Evolutionary conservation across 2,888 invertebrate species (phyloP), one percentile per base, ranked within the genome.

Genomic region (Mongoloraphidia duomilia): DNA sequence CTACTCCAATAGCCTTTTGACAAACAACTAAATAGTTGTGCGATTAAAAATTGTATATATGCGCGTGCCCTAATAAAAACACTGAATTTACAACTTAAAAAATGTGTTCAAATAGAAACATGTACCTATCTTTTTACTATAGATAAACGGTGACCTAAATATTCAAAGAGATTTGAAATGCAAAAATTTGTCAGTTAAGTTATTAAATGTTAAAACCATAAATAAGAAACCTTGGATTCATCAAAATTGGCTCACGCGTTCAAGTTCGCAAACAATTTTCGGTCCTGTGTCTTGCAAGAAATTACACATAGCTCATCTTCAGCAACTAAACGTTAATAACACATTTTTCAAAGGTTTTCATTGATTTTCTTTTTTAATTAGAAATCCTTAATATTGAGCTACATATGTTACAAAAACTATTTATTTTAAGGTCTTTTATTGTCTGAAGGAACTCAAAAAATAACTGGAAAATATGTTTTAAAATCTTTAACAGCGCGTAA

Each of bases 201-300:
- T 59, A 50, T 42, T 64, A 9, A 39, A 53, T 9, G 26, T 62
- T 10, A 51, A 59, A 47, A 50, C 34, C 26, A 35, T 64, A 12
- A 64, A 65, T 51, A 50, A 52, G 10, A 50, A 52, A 38, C 42
- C 49, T 42, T 64, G 63, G 62, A 47, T 46, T 8, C 61, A 63
- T 36, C 53, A 61, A 34, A 50, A 56, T 12, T 63, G 62, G 62
- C 54, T 64, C 46, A 60, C 56, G 26, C 60, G 60, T 44, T 47
- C 55, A 11, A 55, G 57, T 54, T 50, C 54, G 9, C 64, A 65
- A 57, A 59, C 52, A 5, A 57, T 65, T 35, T 56, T 52, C 17
- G 62, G 62, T n/a, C 51, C 47, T 12, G 56, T 58, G 11, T 55
- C 46, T 49, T 48, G 57, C 8, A 52, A 56, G 26, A 49, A 52